phyloP scores from a whole-genome alignment of 2,888 invertebrate species.

The Ophraella communa region DNA sequence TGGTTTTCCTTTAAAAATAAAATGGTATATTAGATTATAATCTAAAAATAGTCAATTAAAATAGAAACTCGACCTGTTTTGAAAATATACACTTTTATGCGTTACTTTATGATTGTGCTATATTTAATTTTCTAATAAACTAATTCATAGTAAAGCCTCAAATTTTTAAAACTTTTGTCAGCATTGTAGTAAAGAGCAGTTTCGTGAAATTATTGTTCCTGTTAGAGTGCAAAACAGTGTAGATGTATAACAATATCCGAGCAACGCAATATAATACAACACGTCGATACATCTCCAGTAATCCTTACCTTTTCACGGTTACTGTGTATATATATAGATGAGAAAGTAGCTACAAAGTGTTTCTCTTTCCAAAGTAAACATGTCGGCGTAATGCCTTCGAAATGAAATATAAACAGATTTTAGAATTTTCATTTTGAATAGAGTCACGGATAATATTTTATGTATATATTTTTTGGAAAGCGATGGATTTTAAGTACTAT shows the following conservation, averaged over 20 bases:
- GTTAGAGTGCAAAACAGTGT: constrained; percentile 57
- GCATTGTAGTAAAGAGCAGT: constrained; percentile 45
- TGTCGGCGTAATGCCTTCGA: constrained; percentile 21
- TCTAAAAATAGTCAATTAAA: too few species aligned
- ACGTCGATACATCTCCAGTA: constrained; percentile 22
- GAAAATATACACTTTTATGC: too few species aligned
- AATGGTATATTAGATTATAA: too few species aligned
- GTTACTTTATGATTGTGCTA: too few species aligned
- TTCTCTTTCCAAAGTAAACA: constrained; percentile 27
- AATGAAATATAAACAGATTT: constrained; percentile 35
- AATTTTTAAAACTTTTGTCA: too few species aligned
- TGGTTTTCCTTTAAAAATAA: too few species aligned
- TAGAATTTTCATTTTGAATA: constrained; percentile 25
- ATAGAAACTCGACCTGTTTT: too few species aligned
- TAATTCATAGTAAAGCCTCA: too few species aligned
- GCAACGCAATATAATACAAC: not conserved
- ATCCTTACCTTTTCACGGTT: constrained; percentile 20
- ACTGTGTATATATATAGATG: constrained; percentile 10
- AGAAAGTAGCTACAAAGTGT: constrained; percentile 18
- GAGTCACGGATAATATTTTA: constrained; percentile 21
- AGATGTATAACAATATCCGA: constrained; percentile 48
- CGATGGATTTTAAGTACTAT: not conserved
- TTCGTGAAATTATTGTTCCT: constrained; percentile 51
- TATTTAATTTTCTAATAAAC: too few species aligned
- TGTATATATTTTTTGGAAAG: constrained; percentile 1